Conservation (phyloP, 2,113 vertebrate genomes). For the Tragelaphus buxtoni region DNA sequence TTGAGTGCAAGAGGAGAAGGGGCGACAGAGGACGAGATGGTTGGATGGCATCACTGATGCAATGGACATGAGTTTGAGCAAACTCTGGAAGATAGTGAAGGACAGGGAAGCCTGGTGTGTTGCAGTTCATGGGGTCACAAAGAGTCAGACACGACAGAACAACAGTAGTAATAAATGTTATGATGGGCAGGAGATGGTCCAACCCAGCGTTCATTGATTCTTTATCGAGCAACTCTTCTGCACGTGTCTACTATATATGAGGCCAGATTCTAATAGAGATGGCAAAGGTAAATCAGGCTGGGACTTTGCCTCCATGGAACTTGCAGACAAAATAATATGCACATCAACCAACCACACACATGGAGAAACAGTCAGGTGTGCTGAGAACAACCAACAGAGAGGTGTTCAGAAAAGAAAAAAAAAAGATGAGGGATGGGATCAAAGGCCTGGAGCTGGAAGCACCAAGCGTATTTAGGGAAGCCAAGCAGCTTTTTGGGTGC, state of each 20-base stretch:
- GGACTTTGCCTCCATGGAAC: background rate
- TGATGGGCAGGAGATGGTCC: background rate
- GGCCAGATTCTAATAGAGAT: background rate
- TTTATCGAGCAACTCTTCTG: background rate
- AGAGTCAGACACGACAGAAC: background rate
- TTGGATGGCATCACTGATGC: background rate
- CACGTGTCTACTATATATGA: background rate
- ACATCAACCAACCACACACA: background rate
- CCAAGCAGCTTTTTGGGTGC: background rate
- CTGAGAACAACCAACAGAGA: background rate
- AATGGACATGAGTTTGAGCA: background rate
- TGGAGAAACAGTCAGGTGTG: background rate
- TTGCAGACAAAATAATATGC: background rate
- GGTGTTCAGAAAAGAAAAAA: background rate
- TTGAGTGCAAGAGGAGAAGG: background rate
- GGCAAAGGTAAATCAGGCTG: background rate
- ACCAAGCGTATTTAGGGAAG: background rate
- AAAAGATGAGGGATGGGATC: background rate
- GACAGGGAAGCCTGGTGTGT: background rate
- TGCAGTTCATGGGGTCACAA: background rate
- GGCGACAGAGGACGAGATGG: accelerated
- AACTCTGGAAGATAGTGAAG: background rate
- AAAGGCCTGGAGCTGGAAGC: background rate
- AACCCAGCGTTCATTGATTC: background rate
- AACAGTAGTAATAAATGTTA: background rate